Evolutionary conservation across 2,888 invertebrate genomes (phyloP), one percentile per base, ranked within the genome.

Genomic region (Chalcosyrphus nemorum): DNA sequence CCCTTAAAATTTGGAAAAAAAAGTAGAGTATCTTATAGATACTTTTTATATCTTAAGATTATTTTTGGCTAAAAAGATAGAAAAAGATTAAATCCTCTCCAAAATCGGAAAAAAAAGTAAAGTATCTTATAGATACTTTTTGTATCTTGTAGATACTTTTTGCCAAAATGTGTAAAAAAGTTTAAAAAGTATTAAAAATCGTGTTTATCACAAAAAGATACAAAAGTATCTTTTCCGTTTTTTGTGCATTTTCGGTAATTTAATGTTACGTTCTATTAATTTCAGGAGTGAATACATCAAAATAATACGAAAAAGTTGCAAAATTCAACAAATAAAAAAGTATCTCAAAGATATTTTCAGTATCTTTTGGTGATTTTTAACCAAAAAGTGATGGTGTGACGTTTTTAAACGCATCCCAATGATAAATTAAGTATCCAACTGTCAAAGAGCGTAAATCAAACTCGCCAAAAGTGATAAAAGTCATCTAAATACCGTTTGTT

Each of bases 401-500:
- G n/a, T n/a, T n/a, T n/a, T n/a, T n/a, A 13, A 13, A 38, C n/a
- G 38, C 13, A 38, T 38, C 38, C 5, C 13, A 13, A 45, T 19
- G 9, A 6, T 15, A 17, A 29, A 54, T 7, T 3, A 29, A 29
- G 4, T 27, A 27, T 52, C 52, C 11, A 9, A 43, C 17, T 35
- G 13, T 24, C 43, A n/a, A 41, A 32, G n/a, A 45, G 41, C 70
- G 68, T 35, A 56, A 70, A 63, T 70, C 43, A 41, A 66, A 61
- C 24, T 66, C 61, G 35, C 59, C 9, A 59, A 77, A 50, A 45
- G 77, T 77, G 38, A 71, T 71, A 71, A 75, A 75, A 76, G 17
- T 35, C 63, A 75, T 70, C 21, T 21, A 35, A 0, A 13, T 24
- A 19, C 13, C 54, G 29, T 27, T 75, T 32, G 21, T 66, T 57